A percentile compares a stretch with the other conserved stretches of the same genome.
phyloP scores from a whole-genome alignment of 1,140 invertebrate genomes.

The Pantala flavescens region DNA sequence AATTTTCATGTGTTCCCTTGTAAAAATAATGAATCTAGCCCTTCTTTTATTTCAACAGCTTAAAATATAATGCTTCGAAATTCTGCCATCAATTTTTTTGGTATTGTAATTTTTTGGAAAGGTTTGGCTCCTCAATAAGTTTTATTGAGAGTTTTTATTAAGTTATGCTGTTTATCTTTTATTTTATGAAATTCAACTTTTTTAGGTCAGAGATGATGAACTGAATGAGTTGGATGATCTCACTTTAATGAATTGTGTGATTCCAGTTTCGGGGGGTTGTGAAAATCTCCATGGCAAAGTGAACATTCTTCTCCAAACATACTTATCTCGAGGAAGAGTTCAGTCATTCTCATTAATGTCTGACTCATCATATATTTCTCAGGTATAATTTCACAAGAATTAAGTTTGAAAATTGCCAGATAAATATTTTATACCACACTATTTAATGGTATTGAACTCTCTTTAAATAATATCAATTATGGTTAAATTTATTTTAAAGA shows the following conservation, averaged over 20 bases:
- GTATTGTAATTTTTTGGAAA: background rate
- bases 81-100: background rate
- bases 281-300: conserved; percentile 94
- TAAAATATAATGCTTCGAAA: conserved; percentile 15
- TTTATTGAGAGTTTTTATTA: conserved; percentile 13
- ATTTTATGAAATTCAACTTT: conserved; percentile 22
- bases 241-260: conserved; percentile 56
- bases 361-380: conserved; percentile 85
- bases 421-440: no score
- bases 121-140: no score
- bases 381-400: conserved; percentile 50
- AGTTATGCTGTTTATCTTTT: conserved; percentile 11
- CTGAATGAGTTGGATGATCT: conserved; percentile 77
- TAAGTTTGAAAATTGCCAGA: background rate
- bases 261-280: conserved; percentile 63
- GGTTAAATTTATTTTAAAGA: no score
- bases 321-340: conserved; percentile 66
- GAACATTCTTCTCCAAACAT: conserved; percentile 91
- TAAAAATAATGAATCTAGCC: conserved; percentile 17
- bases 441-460: no score
- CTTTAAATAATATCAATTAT: no score
- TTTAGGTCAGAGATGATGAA: conserved; percentile 88
- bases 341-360: conserved; percentile 84
- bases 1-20: background rate
- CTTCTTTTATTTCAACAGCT: conserved; percentile 16